Base-by-base conservation (phyloP, 2,113 vertebrate genomes). In the cat (Felis catus) region DNA sequence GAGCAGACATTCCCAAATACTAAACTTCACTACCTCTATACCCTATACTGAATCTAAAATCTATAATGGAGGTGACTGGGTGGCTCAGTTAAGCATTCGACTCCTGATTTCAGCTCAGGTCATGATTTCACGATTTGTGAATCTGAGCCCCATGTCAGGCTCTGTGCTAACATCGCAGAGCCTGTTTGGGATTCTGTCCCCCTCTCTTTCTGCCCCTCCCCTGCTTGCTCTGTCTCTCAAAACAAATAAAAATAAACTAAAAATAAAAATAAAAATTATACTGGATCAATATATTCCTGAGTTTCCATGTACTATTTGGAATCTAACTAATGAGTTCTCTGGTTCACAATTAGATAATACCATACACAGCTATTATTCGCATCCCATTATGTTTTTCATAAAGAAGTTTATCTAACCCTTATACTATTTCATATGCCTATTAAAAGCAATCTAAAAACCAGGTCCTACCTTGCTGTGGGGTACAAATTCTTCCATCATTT, bases 401-500 rank as follows among this genome's bases (percentile, higher is more conserved):
- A 97, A 89, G 8, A 79, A 94, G n/a, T 74, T 83, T 81, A 93
- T 84, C 71, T 79, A 93, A 84, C 7, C 51, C 25, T 70, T 95
- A 94, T 48, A 6, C 23, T 63, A 31, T 39, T 12, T 85, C 76
- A 93, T 45, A 73, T 71, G 14, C 4, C 16, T 63, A 84, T 13
- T 63, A 88, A 27, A 27, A 84, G 2, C 36, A 79, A 82, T 63
- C 36, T 93, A 87, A 97, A 94, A 91, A 15, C 7, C 66, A 82
- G 16, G 18, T 65, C 53, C 96, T 98, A 99, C 99, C 99, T 99
- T 99, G 98, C 99, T 99, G 86, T 99, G 99, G 89, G 99, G 99
- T 96, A 99, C 99, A 99, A 99, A 99, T 98, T 99, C 99, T 98
- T 99, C 99, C 99, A 99, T 99, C 99, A 99, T 99, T 98, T 99